These are phyloP conservation scores for Drosophila melanica DNA, from an alignment of 1,140 invertebrate genomes.

Conservation along the genomic window DNA sequence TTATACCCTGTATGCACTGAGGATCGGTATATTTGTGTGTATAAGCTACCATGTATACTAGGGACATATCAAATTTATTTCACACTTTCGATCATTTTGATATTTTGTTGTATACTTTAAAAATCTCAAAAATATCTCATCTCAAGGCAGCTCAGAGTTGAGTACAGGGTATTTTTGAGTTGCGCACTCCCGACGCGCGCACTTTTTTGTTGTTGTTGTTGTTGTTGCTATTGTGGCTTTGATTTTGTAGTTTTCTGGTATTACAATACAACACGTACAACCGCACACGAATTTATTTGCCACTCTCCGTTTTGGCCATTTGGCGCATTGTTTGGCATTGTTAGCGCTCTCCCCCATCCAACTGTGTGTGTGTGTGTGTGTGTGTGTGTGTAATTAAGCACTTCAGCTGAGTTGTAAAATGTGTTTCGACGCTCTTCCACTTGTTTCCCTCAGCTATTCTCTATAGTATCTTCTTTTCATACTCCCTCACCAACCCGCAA, in stretches of 20 bases:
- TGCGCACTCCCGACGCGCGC: too few species aligned
- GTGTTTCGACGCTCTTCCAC: constrained; percentile 52
- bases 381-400: constrained; percentile 72
- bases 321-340: constrained; percentile 55
- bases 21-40: too few species aligned
- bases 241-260: constrained; percentile 59
- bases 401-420: constrained; percentile 78
- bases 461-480: neutral
- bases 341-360: constrained; percentile 5
- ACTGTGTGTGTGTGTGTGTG: constrained; percentile 20
- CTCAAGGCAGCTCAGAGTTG: too few species aligned
- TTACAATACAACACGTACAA: constrained; percentile 46
- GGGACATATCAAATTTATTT: too few species aligned
- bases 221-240: constrained; percentile 64
- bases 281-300: constrained; percentile 50
- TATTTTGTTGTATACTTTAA: too few species aligned
- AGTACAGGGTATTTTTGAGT: too few species aligned
- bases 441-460: neutral
- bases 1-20: neutral
- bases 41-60: too few species aligned
- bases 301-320: constrained; percentile 49
- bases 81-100: too few species aligned
- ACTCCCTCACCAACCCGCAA: neutral
- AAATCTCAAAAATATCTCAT: too few species aligned
- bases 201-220: neutral